These are phyloP conservation scores for Azorinus chamasolen DNA, from an alignment of 2,888 invertebrate genomes.

Conservation along the genomic window DNA sequence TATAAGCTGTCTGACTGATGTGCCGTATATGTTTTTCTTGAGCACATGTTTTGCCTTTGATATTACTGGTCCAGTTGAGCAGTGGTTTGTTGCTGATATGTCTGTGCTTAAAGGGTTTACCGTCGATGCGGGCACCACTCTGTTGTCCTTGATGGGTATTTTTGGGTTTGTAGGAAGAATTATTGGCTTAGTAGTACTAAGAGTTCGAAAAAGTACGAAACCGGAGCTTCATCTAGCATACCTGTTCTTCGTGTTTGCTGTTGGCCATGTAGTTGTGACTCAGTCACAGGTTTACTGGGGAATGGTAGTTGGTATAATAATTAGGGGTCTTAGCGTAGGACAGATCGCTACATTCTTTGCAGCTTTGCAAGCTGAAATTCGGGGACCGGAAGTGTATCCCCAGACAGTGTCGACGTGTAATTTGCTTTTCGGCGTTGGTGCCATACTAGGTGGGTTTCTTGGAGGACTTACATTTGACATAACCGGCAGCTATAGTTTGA, in stretches of 20 bases:
- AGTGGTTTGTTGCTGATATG: slow-evolving; percentile 46
- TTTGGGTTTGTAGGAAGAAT: slow-evolving; percentile 44
- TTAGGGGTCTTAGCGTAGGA: slow-evolving; percentile 37
- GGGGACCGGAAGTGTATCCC: slow-evolving; percentile 34
- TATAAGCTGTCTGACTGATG: too few relatives aligned
- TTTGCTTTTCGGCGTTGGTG: slow-evolving; percentile 20
- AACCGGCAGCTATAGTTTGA: slow-evolving; percentile 42
- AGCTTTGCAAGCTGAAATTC: slow-evolving; percentile 28
- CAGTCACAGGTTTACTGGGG: slow-evolving; percentile 20
- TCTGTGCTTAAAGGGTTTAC: slow-evolving; percentile 41
- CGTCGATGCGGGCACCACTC: slow-evolving; percentile 12
- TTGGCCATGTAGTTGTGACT: slow-evolving; percentile 26
- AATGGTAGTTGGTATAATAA: slow-evolving; percentile 32
- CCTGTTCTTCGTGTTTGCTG: slow-evolving; percentile 21
- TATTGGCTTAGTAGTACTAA: slow-evolving; percentile 12
- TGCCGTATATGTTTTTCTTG: too few relatives aligned
- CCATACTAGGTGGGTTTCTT: slow-evolving; percentile 36
- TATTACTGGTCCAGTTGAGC: slow-evolving; percentile 35
- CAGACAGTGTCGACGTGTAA: slow-evolving; percentile 36
- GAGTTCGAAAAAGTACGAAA: slow-evolving; percentile 16
- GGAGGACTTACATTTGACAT: slow-evolving; percentile 47
- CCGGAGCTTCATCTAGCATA: slow-evolving; percentile 25
- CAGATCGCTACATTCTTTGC: slow-evolving; percentile 21
- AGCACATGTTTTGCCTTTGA: too few relatives aligned
- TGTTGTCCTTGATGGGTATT: slow-evolving; percentile 45